Percentiles rank a stretch among this genome's conserved stretches.
phyloP scores from a whole-genome alignment of 2,113 vertebrate species.

The Tiliqua scincoides region DNA sequence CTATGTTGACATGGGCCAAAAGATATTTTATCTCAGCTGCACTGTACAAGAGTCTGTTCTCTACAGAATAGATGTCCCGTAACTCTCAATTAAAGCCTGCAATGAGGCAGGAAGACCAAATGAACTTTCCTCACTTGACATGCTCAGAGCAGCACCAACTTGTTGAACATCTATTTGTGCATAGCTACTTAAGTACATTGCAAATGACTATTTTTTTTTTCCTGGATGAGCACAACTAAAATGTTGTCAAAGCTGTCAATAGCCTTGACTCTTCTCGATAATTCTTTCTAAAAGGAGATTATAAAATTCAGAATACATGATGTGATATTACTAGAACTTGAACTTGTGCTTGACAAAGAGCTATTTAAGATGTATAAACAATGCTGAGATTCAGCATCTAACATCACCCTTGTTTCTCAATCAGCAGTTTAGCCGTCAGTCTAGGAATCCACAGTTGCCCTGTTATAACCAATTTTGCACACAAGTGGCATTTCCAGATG shows the following conservation, averaged over 20 bases:
- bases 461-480: conserved; percentile 41
- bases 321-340: conserved; percentile 37
- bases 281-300: conserved; percentile 50
- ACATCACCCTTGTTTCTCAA: conserved; percentile 39
- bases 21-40: conserved; percentile 48
- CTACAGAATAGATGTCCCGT: conserved; percentile 56
- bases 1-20: conserved; percentile 52
- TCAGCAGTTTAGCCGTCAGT: conserved; percentile 32
- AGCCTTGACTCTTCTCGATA: conserved; percentile 48
- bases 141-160: conserved; percentile 33
- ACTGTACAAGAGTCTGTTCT: conserved; percentile 53
- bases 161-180: too few species aligned
- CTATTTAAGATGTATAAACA: conserved; percentile 30
- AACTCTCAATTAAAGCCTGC: conserved; percentile 70
- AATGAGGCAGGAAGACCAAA: conserved; percentile 48
- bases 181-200: conserved; percentile 35
- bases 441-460: conserved; percentile 44
- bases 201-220: conserved; percentile 53
- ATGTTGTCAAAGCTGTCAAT: conserved; percentile 59
- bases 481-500: too few species aligned
- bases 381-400: conserved; percentile 21
- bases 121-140: conserved; percentile 56
- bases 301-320: conserved; percentile 16
- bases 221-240: conserved; percentile 53
- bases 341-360: conserved; percentile 42